Conservation (phyloP, 2,888 invertebrate genomes). For the Emmelina monodactyla region DNA sequence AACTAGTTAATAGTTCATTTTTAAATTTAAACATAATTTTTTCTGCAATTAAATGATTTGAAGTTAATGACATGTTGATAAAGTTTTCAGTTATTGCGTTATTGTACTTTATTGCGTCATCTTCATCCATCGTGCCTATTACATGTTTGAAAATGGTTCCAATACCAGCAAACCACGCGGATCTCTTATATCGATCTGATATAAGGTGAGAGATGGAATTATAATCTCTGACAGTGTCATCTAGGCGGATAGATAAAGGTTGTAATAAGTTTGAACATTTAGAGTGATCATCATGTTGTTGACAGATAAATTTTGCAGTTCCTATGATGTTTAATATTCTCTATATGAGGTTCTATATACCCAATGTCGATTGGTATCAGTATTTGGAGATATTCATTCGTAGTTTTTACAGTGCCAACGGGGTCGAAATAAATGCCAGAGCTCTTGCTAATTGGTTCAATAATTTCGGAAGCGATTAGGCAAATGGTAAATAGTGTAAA, state of each 20-base stretch:
- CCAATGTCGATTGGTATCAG: slow-evolving; percentile 15
- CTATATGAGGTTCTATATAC: slow-evolving; percentile 13
- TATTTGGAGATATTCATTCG: slow-evolving; percentile 9
- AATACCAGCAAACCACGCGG: slow-evolving; percentile 16
- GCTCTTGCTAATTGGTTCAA: slow-evolving; percentile 7
- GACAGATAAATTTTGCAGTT: too few relatives aligned
- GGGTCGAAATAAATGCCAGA: slow-evolving; percentile 17
- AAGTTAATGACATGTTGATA: not conserved
- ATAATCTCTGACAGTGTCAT: not conserved
- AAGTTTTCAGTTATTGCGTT: not conserved
- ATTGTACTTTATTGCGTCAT: slow-evolving; percentile 2
- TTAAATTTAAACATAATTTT: slow-evolving; percentile 4
- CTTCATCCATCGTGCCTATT: slow-evolving; percentile 3
- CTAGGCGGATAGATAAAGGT: not conserved
- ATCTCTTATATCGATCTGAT: slow-evolving; percentile 10
- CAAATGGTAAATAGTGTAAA: too few relatives aligned
- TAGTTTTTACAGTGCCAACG: slow-evolving; percentile 14
- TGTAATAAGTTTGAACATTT: slow-evolving; percentile 3
- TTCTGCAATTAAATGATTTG: not conserved
- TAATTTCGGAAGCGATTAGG: too few relatives aligned
- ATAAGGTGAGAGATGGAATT: not conserved
- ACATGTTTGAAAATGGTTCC: slow-evolving; percentile 15
- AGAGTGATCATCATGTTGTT: slow-evolving; percentile 6
- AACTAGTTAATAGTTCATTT: slow-evolving; percentile 7
- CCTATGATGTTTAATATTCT: slow-evolving; percentile 12